phyloP scores from a whole-genome alignment of 2,113 vertebrate species.

The Lipotes vexillifer region DNA sequence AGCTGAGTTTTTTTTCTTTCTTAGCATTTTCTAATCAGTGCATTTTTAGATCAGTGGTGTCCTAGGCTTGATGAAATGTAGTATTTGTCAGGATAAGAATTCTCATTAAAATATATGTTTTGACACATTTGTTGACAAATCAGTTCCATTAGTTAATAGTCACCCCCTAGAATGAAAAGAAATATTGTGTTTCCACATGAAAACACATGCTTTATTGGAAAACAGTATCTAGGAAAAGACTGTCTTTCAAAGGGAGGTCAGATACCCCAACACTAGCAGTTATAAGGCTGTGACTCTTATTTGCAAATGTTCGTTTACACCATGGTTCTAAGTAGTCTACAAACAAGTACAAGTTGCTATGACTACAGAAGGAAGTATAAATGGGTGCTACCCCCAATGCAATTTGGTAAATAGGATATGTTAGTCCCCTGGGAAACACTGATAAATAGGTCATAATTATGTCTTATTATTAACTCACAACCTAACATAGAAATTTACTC shows the following conservation, averaged over 20 bases:
- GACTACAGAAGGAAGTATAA: not conserved
- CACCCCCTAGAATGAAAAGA: not conserved
- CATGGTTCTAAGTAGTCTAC: not conserved
- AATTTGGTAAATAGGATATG: not conserved
- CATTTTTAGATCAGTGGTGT: not conserved
- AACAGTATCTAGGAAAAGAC: not conserved
- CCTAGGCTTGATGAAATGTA: not conserved
- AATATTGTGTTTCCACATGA: not conserved
- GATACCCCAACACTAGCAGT: not conserved
- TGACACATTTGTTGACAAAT: conserved; percentile 9
- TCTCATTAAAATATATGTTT: conserved; percentile 16
- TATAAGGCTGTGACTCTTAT: not conserved
- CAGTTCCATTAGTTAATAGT: not conserved
- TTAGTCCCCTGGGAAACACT: not conserved
- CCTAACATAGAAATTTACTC: not conserved
- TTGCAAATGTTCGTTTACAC: not conserved
- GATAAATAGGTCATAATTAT: not conserved
- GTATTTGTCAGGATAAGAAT: not conserved
- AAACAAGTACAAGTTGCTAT: not conserved
- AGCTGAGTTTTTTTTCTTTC: not conserved
- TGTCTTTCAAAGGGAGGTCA: not conserved
- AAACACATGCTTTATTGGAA: not conserved
- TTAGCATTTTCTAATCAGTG: not conserved
- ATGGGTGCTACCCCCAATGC: not conserved
- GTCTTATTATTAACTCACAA: not conserved